Base-by-base conservation (phyloP, 1,140 invertebrate genomes). In the Anthonomus grandis region DNA sequence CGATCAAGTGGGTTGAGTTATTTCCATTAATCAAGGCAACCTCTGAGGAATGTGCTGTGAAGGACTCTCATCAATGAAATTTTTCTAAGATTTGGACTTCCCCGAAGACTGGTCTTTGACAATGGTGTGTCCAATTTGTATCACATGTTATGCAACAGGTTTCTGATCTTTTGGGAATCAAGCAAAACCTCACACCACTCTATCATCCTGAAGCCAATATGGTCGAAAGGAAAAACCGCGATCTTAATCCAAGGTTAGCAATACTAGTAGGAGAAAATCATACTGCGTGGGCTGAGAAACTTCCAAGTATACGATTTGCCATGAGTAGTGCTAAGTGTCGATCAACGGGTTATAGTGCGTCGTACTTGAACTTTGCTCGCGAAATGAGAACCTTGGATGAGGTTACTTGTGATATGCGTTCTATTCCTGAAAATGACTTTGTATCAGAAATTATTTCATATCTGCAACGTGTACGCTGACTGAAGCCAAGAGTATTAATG, bases 141-240 rank as follows among this genome's bases (percentile, higher is more conserved):
- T 65, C 51, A 23, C 45, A 31, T 12, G 59, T 73, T 6, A 70
- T 72, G 67, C 70, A 62, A 45, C 36, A 62, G 22, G 37, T 64
- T 1, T 50, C 34, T 22, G 9, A 34, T n/a, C n/a, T 9, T n/a
- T 10, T 34, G n/a, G n/a, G n/a, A 34, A 57, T 51, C n/a, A 59
- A 70, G 3, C 44, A 64, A 70, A 48, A 54, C 18, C 58, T 67
- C 3, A 67, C 63, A 0, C 65, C 70, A 0, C 25, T 64, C 0
- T 77, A 77, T 53, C 71, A 75, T 54, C 70, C 74, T 4, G 64
- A 72, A 41, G 60, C 70, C 0, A 77, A 78, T 45, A 69, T 69
- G 0, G 68, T 70, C 0, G 76, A 78, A 59, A 46, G 75, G 70
- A 15, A 70, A 8, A 78, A 78, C 51, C 44, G 70, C 12, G 71